Evolutionary conservation across 2,113 vertebrate species (phyloP).

Genomic region (Tauraco erythrolophus): DNA sequence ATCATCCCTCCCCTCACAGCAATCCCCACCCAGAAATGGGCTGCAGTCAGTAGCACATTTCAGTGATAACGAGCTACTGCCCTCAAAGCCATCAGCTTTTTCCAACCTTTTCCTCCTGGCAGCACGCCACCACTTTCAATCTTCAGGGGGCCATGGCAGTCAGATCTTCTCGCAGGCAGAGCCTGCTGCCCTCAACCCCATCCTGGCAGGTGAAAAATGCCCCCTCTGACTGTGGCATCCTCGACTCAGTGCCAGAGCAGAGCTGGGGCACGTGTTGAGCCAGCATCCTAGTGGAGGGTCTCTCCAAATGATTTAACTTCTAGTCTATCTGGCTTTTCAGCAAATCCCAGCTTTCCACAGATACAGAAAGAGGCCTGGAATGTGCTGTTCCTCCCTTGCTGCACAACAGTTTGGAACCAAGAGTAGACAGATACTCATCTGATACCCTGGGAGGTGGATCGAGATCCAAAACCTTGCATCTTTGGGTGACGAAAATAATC

Average conservation of each 20-base stretch:
- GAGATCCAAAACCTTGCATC: neutral
- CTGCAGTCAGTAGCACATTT: neutral
- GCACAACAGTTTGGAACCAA: neutral
- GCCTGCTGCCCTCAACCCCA: neutral
- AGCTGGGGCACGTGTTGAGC: neutral
- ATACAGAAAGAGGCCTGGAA: neutral
- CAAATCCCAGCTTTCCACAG: neutral
- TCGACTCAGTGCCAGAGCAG: neutral
- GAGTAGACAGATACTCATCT: neutral
- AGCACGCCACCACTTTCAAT: neutral
- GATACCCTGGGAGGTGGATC: neutral
- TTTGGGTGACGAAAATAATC: neutral
- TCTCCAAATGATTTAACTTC: neutral
- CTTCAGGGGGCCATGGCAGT: neutral
- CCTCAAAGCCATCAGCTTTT: neutral
- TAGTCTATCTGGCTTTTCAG: neutral
- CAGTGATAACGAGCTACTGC: neutral
- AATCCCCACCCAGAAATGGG: rapidly evolving
- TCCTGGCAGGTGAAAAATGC: neutral
- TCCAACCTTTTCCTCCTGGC: neutral
- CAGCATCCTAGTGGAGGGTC: neutral
- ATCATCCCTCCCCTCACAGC: neutral
- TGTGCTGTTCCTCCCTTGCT: neutral
- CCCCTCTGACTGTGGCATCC: neutral
- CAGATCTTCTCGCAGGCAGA: neutral